These are phyloP conservation scores for Dicentrarchus labrax DNA, from an alignment of 2,113 vertebrate genomes.

Conservation along the genomic window DNA sequence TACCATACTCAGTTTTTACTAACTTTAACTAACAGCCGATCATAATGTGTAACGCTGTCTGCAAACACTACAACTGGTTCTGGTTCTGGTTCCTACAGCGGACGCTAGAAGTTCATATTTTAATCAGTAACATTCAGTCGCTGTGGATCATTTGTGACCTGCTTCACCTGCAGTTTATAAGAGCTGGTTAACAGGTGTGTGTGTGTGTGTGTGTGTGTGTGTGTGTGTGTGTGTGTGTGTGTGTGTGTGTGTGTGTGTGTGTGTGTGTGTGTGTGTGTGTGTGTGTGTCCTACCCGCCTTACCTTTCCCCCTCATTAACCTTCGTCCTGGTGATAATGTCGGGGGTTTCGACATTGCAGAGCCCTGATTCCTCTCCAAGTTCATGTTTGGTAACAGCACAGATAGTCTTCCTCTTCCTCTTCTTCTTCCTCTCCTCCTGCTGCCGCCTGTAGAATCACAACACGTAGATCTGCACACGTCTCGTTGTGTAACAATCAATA, in stretches of 20 bases:
- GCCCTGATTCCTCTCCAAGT: constrained; percentile 65
- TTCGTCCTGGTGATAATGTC: constrained; percentile 76
- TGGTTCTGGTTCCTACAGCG: too few relatives aligned
- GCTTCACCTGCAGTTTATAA: constrained; percentile 23
- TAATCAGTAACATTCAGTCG: neutral
- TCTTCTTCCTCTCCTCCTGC: neutral
- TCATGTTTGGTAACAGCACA: constrained; percentile 63
- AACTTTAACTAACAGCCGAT: too few relatives aligned
- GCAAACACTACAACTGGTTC: too few relatives aligned
- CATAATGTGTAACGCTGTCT: too few relatives aligned
- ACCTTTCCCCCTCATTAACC: constrained; percentile 77
- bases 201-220: too few relatives aligned
- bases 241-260: too few relatives aligned
- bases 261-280: neutral
- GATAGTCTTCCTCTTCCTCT: neutral
- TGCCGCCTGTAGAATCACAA: neutral
- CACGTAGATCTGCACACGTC: neutral
- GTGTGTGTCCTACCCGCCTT: neutral
- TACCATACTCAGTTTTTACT: too few relatives aligned
- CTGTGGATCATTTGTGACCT: neutral
- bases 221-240: too few relatives aligned
- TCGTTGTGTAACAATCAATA: too few relatives aligned
- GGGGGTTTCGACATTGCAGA: constrained; percentile 58
- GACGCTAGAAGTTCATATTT: too few relatives aligned
- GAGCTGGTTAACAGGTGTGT: neutral